Base-by-base conservation (phyloP, 2,797 vertebrate genomes). In the Clarias platycephalus region DNA sequence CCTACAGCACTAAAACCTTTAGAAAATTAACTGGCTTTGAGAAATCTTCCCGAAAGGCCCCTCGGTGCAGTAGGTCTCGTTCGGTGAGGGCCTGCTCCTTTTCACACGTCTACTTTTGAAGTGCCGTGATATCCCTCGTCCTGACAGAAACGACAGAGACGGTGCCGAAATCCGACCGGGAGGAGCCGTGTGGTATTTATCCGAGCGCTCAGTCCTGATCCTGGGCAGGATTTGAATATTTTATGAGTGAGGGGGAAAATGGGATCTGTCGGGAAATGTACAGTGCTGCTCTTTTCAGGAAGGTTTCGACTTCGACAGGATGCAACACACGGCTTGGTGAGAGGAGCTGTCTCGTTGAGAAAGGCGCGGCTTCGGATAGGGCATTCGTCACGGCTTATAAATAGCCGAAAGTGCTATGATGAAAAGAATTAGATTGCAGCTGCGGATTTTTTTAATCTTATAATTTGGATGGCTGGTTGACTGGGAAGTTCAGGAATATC, bases 211-310 rank as follows among this genome's bases (percentile, higher is more conserved):
- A 87, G 90, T 91, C 94, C 89, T 91, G 92, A 94, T 92, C 91
- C 91, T 90, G 90, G 63, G 88, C 90, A 93, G 94, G 94, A 95
- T 95, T 95, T 94, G 90, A 95, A 95, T 95, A 94, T 95, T 95
- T 95, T 94, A 95, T 95, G 93, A 95, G 93, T 85, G 87, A 70
- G 88, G 53, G 37, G 88, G 92, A 94, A 94, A 93, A 95, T 93
- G 91, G 93, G 93, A 94, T 93, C 92, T 93, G 94, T 94, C 93
- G 93, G 91, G 89, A 91, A 90, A 91, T 16, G 10, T 16, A 91
- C 91, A 79, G 89, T 82, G n/a, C 22, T 85, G 84, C 90, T 90
- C 89, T 83, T 92, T 91, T 89, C 89, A 53, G 34, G 53, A 37
- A 72, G 67, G 60, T 66, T 80, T 64, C 49, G 93, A 94, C 93